Base-by-base conservation (phyloP, 2,888 invertebrate genomes). In the Mongoloraphidia duomilia region DNA sequence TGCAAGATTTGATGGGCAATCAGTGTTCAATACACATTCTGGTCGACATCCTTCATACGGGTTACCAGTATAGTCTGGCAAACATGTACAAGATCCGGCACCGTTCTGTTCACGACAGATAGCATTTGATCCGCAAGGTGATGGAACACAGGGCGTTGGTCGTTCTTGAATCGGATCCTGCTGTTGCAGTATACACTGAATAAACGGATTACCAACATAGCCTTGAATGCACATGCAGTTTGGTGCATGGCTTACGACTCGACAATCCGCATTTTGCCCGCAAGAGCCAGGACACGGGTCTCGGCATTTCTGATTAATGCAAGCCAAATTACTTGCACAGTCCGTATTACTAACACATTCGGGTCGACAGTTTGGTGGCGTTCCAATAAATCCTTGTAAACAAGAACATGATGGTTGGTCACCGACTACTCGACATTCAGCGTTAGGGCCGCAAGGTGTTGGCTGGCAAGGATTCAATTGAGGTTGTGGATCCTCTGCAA, bases 371-470 rank as follows among this genome's bases (percentile, higher is more conserved):
- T 78, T 65, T 4, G 69, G 61, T 56, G 70, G 77, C 70, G 74
- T 66, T 46, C 85, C 86, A 54, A 77, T 72, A 61, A 80, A 84
- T 49, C 74, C 74, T 1, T 76, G 67, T 53, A 77, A 65, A 60
- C 86, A 86, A 3, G 75, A 74, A 59, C 82, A 82, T 34, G 75
- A 61, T 1, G 66, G 73, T 50, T 69, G 61, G n/a, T 72, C 73
- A 54, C 75, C 74, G 45, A 70, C 68, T 46, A 73, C 72, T 60
- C 73, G 75, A 61, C 82, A 83, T 53, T 75, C 62, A 17, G 82
- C 72, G 62, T 84, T 83, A 44, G 79, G 73, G 54, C 84, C 86
- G 61, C 86, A 86, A 35, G 82, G 84, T 54, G 79, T 79, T 56
- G 79, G 80, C 49, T 68, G 61, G 60, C 82, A 82, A 35, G 79